Evolutionary conservation across 2,113 vertebrate genomes (phyloP).

Genomic region (Elephantulus edwardii): DNA sequence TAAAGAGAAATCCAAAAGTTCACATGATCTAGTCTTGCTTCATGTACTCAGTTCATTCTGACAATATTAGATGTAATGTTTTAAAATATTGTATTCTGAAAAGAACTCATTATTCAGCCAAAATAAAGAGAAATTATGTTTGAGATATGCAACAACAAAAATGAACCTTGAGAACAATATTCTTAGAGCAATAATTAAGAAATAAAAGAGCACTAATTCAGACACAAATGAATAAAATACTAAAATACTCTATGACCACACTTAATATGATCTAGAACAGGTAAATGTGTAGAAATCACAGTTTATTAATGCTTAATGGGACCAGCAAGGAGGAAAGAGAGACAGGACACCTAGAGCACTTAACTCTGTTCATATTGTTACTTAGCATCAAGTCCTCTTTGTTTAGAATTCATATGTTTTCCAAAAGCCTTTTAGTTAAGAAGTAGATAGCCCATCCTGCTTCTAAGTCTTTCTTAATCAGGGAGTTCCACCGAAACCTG

Average conservation of each 20-base stretch:
- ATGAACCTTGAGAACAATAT: background rate
- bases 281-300: background rate
- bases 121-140: background rate
- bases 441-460: too few species aligned
- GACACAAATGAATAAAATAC: background rate
- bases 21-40: slow-evolving; percentile 36
- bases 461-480: too few species aligned
- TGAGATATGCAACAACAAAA: background rate
- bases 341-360: background rate
- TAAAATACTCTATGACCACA: background rate
- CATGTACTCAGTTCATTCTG: background rate
- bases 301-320: background rate
- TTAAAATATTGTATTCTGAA: background rate
- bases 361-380: too few species aligned
- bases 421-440: too few species aligned
- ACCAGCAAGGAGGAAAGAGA: background rate
- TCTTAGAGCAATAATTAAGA: background rate
- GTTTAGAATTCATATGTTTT: too few species aligned
- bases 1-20: slow-evolving; percentile 11
- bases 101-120: background rate
- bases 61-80: background rate
- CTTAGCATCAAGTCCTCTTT: too few species aligned
- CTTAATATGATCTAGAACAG: background rate
- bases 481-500: too few species aligned
- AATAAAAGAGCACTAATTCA: too few species aligned